phyloP scores from a whole-genome alignment of 2,888 invertebrate species.

The Heliothis peltigera region DNA sequence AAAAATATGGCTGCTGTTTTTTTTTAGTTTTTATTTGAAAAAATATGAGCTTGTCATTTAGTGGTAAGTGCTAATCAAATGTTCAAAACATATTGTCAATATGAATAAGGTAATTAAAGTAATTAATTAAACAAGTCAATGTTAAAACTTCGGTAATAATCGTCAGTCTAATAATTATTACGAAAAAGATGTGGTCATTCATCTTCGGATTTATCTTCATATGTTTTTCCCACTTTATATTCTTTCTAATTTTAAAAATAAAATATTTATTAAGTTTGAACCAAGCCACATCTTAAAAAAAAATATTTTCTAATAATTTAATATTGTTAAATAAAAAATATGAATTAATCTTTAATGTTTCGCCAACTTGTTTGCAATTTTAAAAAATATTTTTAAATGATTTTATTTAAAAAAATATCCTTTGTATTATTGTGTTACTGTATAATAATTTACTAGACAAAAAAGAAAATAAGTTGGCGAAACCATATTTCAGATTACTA shows the following conservation, averaged over 20 bases:
- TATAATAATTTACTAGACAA: slow-evolving; percentile 8
- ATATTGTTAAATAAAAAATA: slow-evolving; percentile 50
- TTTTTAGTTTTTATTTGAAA: slow-evolving; percentile 56
- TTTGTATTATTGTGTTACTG: background rate
- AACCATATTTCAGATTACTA: slow-evolving; percentile 47
- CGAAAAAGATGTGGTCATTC: slow-evolving; percentile 58
- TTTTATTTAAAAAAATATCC: slow-evolving; percentile 5
- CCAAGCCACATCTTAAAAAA: slow-evolving; percentile 41
- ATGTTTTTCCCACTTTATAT: slow-evolving; percentile 3
- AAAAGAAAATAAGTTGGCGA: slow-evolving; percentile 46
- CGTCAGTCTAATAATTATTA: slow-evolving; percentile 61
- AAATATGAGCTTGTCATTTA: slow-evolving; percentile 86
- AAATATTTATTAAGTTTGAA: slow-evolving; percentile 1
- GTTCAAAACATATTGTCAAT: slow-evolving; percentile 88
- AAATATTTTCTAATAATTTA: slow-evolving; percentile 47
- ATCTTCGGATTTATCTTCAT: slow-evolving; percentile 20
- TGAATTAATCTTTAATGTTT: slow-evolving; percentile 47
- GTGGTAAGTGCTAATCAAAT: slow-evolving; percentile 80
- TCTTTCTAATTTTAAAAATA: slow-evolving; percentile 1
- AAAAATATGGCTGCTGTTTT: slow-evolving; percentile 46
- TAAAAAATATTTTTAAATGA: background rate
- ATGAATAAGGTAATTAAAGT: slow-evolving; percentile 72
- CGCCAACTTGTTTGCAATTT: slow-evolving; percentile 47
- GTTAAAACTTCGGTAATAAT: slow-evolving; percentile 73
- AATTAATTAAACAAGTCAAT: slow-evolving; percentile 76